phyloP scores from a whole-genome alignment of 2,888 invertebrate genomes.

The Exephanes ischioxanthus region DNA sequence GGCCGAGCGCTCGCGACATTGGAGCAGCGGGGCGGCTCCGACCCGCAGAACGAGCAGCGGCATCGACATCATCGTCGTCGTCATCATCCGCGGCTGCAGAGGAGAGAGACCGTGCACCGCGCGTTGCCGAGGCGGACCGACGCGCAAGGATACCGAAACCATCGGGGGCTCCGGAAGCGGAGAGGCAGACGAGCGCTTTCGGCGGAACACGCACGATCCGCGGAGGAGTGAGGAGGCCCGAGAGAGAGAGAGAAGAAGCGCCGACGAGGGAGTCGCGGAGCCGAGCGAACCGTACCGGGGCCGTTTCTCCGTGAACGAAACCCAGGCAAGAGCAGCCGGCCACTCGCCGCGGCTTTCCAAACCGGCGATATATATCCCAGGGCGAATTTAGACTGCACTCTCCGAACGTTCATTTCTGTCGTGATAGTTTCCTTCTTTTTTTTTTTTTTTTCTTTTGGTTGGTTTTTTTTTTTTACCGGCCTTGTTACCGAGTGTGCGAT shows the following conservation, averaged over 20 bases:
- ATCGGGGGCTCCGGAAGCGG: slow-evolving; percentile 63
- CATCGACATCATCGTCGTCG: background rate
- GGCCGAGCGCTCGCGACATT: slow-evolving; percentile 52
- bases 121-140: background rate
- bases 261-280: slow-evolving; percentile 57
- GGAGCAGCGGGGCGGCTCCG: slow-evolving; percentile 35
- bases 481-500: background rate
- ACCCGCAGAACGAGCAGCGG: background rate
- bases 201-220: slow-evolving; percentile 25
- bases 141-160: slow-evolving; percentile 76
- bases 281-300: slow-evolving; percentile 68
- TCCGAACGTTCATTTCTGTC: background rate
- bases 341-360: slow-evolving; percentile 61
- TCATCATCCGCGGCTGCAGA: background rate
- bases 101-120: background rate
- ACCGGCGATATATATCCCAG: slow-evolving; percentile 28
- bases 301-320: slow-evolving; percentile 68
- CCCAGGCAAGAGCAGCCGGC: slow-evolving; percentile 67
- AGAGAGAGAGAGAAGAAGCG: slow-evolving; percentile 43
- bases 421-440: background rate
- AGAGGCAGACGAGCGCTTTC: slow-evolving; percentile 52
- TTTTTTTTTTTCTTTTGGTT: background rate
- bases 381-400: background rate
- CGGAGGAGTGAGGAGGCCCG: background rate
- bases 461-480: background rate